phyloP scores from a whole-genome alignment of 1,140 invertebrate genomes.

The Agrilus planipennis region DNA sequence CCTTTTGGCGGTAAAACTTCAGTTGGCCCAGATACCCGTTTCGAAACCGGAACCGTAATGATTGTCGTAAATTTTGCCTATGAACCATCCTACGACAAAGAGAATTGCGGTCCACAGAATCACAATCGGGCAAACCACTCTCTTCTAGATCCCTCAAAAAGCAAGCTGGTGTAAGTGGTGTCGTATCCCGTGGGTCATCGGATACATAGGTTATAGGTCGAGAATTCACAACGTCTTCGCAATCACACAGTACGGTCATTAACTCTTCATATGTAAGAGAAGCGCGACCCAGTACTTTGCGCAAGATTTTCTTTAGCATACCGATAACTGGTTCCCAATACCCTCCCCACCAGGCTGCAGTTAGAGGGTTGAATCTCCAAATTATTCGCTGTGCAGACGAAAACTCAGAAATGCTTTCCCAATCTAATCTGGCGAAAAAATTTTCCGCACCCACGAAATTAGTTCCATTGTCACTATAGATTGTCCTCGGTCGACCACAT shows the following conservation, averaged over 20 bases:
- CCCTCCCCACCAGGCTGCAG: too few species aligned
- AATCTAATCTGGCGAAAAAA: neutral
- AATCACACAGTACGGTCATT: slow-evolving; percentile 2
- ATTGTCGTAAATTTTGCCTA: slow-evolving; percentile 8
- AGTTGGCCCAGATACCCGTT: too few species aligned
- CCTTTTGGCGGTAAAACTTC: neutral
- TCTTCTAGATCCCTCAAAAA: slow-evolving; percentile 4
- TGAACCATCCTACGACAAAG: slow-evolving; percentile 6
- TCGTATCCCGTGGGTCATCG: slow-evolving; percentile 1
- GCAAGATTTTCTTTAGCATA: too few species aligned
- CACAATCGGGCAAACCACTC: slow-evolving; percentile 7
- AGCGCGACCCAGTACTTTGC: neutral
- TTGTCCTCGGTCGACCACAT: too few species aligned
- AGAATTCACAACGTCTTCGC: neutral
- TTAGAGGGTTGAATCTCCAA: too few species aligned
- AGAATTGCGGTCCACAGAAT: slow-evolving; percentile 6
- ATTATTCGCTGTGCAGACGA: too few species aligned
- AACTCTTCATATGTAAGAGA: slow-evolving; percentile 1
- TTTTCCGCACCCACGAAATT: slow-evolving; percentile 12
- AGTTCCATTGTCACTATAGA: slow-evolving; percentile 14
- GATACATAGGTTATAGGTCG: slow-evolving; percentile 8
- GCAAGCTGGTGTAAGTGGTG: slow-evolving; percentile 7
- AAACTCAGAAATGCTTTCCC: neutral
- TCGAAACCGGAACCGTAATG: slow-evolving; percentile 8
- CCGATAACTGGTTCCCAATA: slow-evolving; percentile 3